These are phyloP conservation scores for Epinephelus coioides DNA, from an alignment of 2,797 vertebrate species.

Conservation along the genomic window DNA sequence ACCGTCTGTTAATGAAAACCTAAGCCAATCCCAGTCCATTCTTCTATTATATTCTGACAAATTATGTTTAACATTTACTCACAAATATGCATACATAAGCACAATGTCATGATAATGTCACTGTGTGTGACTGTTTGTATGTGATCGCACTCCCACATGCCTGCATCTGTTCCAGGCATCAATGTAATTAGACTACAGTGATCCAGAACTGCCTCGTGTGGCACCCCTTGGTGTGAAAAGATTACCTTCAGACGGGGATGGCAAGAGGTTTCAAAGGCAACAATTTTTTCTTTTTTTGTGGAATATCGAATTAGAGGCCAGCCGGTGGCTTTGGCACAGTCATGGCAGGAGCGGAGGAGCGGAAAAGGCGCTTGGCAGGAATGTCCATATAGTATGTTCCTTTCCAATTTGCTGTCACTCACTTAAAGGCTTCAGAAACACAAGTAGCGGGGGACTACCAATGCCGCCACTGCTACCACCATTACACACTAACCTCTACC, in stretches of 20 bases:
- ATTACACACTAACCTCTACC: neutral
- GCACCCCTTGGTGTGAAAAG: slow-evolving; percentile 46
- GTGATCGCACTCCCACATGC: neutral
- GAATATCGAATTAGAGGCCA: slow-evolving; percentile 71
- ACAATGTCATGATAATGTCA: neutral
- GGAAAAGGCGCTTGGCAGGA: slow-evolving; percentile 52
- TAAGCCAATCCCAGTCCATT: slow-evolving; percentile 22
- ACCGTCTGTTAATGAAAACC: slow-evolving; percentile 33
- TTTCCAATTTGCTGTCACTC: slow-evolving; percentile 66
- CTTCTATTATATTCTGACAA: slow-evolving; percentile 29
- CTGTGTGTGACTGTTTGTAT: neutral
- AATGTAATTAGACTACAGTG: slow-evolving; percentile 66
- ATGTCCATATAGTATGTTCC: slow-evolving; percentile 36
- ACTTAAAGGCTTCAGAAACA: slow-evolving; percentile 38
- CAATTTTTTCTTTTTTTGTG: slow-evolving; percentile 57
- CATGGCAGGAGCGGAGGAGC: slow-evolving; percentile 29
- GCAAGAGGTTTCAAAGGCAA: slow-evolving; percentile 61
- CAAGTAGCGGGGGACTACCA: slow-evolving; percentile 7
- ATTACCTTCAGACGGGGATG: slow-evolving; percentile 54
- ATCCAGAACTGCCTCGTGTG: slow-evolving; percentile 47
- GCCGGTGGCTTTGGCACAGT: slow-evolving; percentile 68
- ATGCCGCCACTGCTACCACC: neutral
- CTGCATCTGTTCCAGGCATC: slow-evolving; percentile 49
- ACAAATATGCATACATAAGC: slow-evolving; percentile 7
- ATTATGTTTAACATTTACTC: slow-evolving; percentile 28